Percentiles rank a stretch among this genome's conserved stretches.
Conservation (phyloP, 2,797 vertebrate genomes). For the Myotis daubentonii region DNA sequence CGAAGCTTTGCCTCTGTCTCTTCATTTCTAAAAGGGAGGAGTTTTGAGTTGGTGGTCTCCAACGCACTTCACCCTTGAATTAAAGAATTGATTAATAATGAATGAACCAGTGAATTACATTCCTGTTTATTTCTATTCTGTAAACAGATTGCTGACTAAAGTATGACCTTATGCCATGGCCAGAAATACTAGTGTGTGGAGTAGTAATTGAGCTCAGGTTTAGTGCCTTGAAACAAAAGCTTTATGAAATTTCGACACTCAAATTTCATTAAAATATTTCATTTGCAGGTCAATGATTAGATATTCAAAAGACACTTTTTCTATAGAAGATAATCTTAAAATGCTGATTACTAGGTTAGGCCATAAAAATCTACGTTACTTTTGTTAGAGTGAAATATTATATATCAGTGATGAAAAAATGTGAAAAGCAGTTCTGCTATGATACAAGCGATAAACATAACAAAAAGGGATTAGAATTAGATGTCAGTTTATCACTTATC, state of each 20-base stretch:
- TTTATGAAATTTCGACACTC: background rate
- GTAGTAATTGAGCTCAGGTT: background rate
- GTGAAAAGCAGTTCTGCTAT: background rate
- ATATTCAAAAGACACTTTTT: background rate
- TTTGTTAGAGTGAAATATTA: conserved; percentile 30
- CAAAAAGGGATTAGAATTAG: background rate
- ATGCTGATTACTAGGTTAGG: background rate
- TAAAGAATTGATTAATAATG: conserved; percentile 47
- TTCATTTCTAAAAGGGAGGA: background rate
- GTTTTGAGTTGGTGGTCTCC: background rate
- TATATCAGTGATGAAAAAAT: conserved; percentile 17
- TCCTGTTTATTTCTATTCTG: background rate
- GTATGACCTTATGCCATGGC: background rate
- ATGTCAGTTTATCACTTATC: background rate
- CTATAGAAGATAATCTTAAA: conserved; percentile 38
- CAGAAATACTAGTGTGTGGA: background rate
- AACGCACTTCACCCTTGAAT: background rate
- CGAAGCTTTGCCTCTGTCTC: background rate
- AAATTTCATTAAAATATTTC: conserved; percentile 5
- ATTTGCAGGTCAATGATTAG: conserved; percentile 5
- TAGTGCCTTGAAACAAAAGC: background rate
- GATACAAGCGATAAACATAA: conserved; percentile 17
- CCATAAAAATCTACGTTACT: background rate
- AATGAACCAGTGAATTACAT: background rate
- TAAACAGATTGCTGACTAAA: conserved; percentile 10